Percentiles rank a stretch among this genome's conserved stretches.
Evolutionary conservation across 2,797 vertebrate genomes (phyloP).

Genomic region (Carduelis carduelis): DNA sequence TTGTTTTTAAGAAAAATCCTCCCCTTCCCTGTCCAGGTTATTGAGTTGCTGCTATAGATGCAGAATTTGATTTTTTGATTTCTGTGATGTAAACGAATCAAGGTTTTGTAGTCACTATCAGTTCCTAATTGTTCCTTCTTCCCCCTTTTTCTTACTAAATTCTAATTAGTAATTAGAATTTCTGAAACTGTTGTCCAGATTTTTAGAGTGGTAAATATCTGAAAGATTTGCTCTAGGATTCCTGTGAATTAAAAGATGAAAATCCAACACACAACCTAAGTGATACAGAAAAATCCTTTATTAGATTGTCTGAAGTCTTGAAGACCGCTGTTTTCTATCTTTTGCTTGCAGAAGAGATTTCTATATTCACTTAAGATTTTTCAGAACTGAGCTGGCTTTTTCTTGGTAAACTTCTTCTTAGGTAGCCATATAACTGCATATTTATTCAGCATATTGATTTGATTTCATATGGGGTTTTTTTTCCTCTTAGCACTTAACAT

Average conservation of each 20-base stretch:
- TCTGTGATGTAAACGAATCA: neutral
- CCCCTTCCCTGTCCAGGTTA: neutral
- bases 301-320: neutral
- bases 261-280: neutral
- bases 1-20: neutral
- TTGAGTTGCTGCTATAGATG: neutral
- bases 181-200: neutral
- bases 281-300: neutral
- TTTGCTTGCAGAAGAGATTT: neutral
- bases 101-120: neutral
- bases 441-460: neutral
- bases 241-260: neutral
- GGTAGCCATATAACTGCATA: neutral
- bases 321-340: neutral
- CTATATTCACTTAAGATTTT: neutral
- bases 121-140: neutral
- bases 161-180: neutral
- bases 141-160: neutral
- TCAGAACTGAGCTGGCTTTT: neutral
- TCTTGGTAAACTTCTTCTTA: neutral
- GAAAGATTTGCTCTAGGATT: neutral
- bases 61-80: neutral
- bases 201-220: neutral
- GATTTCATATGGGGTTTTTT: accelerated
- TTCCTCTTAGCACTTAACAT: neutral